These are phyloP conservation scores for Orchestia grillus DNA, from an alignment of 1,140 invertebrate genomes.

Conservation along the genomic window DNA sequence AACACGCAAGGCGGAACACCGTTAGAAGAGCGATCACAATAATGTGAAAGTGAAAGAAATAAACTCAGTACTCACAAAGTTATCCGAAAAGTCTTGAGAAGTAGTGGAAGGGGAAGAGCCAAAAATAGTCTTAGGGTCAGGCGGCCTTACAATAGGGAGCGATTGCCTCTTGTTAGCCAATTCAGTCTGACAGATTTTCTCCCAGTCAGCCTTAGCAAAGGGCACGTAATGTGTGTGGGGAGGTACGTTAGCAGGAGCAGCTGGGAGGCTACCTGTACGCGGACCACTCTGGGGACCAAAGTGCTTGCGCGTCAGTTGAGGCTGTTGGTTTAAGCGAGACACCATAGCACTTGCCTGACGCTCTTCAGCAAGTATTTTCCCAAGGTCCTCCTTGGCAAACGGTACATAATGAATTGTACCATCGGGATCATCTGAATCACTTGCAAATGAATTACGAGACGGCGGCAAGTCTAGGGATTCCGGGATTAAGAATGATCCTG, in stretches of 20 bases:
- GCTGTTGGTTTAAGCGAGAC: background rate
- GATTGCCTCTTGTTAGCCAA: constrained; percentile 12
- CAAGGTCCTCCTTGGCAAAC: background rate
- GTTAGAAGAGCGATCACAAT: constrained; percentile 23
- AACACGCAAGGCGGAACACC: constrained; percentile 11
- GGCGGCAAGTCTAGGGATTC: background rate
- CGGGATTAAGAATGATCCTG: background rate
- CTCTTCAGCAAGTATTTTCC: constrained; percentile 11
- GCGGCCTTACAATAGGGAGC: background rate
- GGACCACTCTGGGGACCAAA: background rate
- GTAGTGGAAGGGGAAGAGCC: background rate
- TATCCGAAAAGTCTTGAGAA: constrained; percentile 14
- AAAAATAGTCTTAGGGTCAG: background rate
- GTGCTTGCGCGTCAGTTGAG: background rate
- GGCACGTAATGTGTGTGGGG: background rate
- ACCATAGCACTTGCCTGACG: background rate
- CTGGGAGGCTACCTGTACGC: constrained; percentile 20
- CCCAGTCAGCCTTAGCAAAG: constrained; percentile 16
- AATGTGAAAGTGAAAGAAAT: background rate
- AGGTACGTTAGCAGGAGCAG: background rate
- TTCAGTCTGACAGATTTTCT: constrained; percentile 30
- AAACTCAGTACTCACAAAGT: constrained; percentile 35
- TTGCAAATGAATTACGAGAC: constrained; percentile 13
- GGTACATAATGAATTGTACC: constrained; percentile 37
- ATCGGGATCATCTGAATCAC: constrained; percentile 31